Conservation (phyloP, 2,113 vertebrate species). For the Takifugu flavidus region DNA sequence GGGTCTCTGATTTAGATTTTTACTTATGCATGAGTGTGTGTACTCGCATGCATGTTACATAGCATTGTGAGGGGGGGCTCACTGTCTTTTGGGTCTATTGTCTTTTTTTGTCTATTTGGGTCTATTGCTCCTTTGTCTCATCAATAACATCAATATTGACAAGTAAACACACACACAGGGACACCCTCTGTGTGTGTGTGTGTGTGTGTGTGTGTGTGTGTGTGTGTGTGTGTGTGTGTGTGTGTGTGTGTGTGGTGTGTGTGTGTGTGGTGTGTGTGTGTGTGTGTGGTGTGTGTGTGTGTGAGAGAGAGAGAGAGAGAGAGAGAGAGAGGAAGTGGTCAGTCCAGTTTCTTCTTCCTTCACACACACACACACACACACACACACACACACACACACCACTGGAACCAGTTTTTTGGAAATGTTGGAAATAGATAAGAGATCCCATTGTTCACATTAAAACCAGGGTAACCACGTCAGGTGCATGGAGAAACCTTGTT, state of each 20-base stretch:
- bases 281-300: slow-evolving; percentile 3
- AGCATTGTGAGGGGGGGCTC: slow-evolving; percentile 17
- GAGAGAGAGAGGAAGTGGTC: slow-evolving; percentile 32
- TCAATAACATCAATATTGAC: slow-evolving; percentile 57
- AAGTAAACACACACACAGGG: slow-evolving; percentile 36
- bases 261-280: slow-evolving; percentile 25
- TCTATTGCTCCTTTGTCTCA: slow-evolving; percentile 55
- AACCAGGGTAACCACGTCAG: no score
- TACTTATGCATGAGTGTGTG: slow-evolving; percentile 11
- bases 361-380: slow-evolving; percentile 19
- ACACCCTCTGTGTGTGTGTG: slow-evolving; percentile 5
- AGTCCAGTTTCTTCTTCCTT: slow-evolving; percentile 41
- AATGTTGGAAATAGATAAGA: no score
- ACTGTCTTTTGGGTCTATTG: slow-evolving; percentile 36
- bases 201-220: slow-evolving; percentile 25
- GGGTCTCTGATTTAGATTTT: no score
- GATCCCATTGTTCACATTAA: no score
- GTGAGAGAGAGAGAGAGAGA: neutral
- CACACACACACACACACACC: slow-evolving; percentile 8
- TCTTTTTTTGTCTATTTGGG: neutral
- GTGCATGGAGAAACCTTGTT: no score
- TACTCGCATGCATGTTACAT: neutral
- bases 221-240: slow-evolving; percentile 13
- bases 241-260: slow-evolving; percentile 12
- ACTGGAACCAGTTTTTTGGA: no score